Evolutionary conservation across 2,113 vertebrate species (phyloP), one percentile per base, ranked within the genome.

Genomic region (Callopanchax toddi): DNA sequence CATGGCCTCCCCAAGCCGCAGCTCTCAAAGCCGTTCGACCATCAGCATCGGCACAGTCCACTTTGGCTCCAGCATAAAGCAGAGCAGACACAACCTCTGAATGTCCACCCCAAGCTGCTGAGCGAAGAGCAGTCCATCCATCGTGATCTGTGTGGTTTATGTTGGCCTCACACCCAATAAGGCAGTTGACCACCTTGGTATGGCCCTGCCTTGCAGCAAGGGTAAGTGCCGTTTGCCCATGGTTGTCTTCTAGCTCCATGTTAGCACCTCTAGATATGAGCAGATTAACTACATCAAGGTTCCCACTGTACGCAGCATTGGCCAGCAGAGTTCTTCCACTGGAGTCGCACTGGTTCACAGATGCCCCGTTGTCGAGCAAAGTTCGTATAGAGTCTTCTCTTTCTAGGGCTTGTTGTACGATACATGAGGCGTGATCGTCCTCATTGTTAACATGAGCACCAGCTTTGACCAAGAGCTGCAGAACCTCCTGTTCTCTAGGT

Each of bases 121-220:
- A 99, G 15, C 97, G 91, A 10, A 99, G 57, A 0, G 97, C 97
- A 0, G 97, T 99, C 97, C 97, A 99, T 2, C 97, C 97, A 0
- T 99, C 97, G 0, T 96, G 97, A 59, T 99, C 97, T 0, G 94
- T 98, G 81, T 99, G 97, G 79, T 99, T 96, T 50, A 99, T 95
- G 4, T 99, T 94, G 40, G 96, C 94, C 32, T 96, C 96, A 0
- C 95, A 95, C 17, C 95, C 96, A 7, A 99, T 98, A 53, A 99
- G 89, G 80, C 97, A 98, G 72, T 96, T 98, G 45, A 99, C 95
- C 42, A 97, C 97, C 89, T 99, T 99, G 61, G 97, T 98, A 51
- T 99, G 97, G 1, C 97, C 97, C 78, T 99, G 97, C 36, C 97
- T 93, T 6, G 97, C 95, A 21, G 97, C 95, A 2, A 99, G 90